phyloP scores from a whole-genome alignment of 2,113 vertebrate species.

The Phalacrocorax pelagicus region DNA sequence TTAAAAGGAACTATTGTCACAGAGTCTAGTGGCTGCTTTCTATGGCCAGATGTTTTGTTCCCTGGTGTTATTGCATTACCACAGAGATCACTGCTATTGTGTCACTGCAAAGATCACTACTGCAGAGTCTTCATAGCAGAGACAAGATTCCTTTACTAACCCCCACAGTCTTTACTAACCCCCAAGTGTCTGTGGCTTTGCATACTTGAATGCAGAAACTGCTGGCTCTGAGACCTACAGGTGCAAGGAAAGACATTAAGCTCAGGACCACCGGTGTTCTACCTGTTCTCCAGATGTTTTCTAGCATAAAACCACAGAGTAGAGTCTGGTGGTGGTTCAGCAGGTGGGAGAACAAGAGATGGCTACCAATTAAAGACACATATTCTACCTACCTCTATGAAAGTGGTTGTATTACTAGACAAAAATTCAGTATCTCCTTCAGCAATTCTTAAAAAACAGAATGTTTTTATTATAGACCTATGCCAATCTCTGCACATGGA shows the following conservation, averaged over 20 bases:
- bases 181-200: background rate
- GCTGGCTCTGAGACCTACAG: background rate
- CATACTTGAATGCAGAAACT: background rate
- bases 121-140: background rate
- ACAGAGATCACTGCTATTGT: background rate
- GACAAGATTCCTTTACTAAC: background rate
- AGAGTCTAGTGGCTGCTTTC: background rate
- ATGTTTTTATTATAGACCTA: background rate
- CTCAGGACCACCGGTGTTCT: background rate
- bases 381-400: background rate
- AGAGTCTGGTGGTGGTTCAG: background rate
- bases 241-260: background rate
- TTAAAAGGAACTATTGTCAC: background rate
- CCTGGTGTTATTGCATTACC: background rate
- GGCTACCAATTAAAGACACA: background rate
- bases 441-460: background rate
- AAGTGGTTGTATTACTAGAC: background rate
- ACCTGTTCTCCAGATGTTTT: background rate
- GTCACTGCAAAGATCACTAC: background rate
- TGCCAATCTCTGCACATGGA: background rate
- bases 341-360: background rate
- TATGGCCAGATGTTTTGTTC: background rate
- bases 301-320: background rate
- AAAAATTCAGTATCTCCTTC: background rate
- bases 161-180: background rate